Conservation (phyloP, 2,888 invertebrate genomes). For the Agriopis leucophaearia region DNA sequence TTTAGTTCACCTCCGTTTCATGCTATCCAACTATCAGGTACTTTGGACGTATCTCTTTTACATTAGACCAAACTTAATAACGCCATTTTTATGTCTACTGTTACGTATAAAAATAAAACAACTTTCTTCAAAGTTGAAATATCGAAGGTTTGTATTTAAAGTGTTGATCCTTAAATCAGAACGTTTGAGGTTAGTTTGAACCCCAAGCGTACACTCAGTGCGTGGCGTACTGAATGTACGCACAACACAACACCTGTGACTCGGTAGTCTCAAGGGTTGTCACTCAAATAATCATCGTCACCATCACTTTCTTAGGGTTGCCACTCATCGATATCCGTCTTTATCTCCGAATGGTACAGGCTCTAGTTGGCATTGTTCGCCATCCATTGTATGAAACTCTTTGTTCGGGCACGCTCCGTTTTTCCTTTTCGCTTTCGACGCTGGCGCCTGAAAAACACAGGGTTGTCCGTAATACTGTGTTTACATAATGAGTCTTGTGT, state of each 20-base stretch:
- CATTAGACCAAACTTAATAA: too few relatives aligned
- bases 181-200: too few relatives aligned
- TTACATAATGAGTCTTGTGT: conserved; percentile 58
- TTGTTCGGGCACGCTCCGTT: conserved; percentile 83
- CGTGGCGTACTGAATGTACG: neutral
- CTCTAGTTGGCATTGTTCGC: conserved; percentile 83
- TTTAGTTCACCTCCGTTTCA: too few relatives aligned
- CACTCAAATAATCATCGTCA: conserved; percentile 36
- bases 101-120: too few relatives aligned
- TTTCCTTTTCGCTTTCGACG: conserved; percentile 78
- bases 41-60: too few relatives aligned
- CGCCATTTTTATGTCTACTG: too few relatives aligned
- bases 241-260: neutral
- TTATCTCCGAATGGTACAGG: conserved; percentile 80
- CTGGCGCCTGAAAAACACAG: conserved; percentile 63
- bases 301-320: conserved; percentile 47
- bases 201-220: neutral
- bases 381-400: conserved; percentile 75
- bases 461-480: conserved; percentile 55
- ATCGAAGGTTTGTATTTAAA: too few relatives aligned
- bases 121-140: too few relatives aligned
- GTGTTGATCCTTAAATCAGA: too few relatives aligned
- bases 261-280: conserved; percentile 20
- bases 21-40: too few relatives aligned
- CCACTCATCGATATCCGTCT: conserved; percentile 64